phyloP scores from a whole-genome alignment of 2,888 invertebrate species.

The Drosophila mettleri region DNA sequence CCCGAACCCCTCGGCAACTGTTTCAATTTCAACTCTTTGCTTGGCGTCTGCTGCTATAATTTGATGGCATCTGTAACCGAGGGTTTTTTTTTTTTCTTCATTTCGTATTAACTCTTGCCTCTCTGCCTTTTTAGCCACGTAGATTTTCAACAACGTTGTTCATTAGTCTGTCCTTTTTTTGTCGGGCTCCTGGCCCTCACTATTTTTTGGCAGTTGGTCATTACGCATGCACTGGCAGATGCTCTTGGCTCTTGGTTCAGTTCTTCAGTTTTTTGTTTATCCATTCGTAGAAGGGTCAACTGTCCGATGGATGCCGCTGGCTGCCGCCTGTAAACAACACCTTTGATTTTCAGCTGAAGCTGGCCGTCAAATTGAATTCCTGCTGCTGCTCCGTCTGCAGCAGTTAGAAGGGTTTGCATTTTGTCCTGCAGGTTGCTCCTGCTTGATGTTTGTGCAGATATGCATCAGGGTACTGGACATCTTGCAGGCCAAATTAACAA shows the following conservation, averaged over 20 bases:
- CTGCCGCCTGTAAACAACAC: constrained; percentile 75
- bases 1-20: constrained; percentile 73
- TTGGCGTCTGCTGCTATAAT: constrained; percentile 63
- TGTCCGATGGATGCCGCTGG: constrained; percentile 46
- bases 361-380: constrained; percentile 73
- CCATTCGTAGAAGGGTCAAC: constrained; percentile 76
- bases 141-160: constrained; percentile 75
- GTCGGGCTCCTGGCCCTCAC: constrained; percentile 52
- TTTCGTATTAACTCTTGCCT: constrained; percentile 6
- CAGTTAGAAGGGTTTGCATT: constrained; percentile 59
- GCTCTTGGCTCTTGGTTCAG: constrained; percentile 58
- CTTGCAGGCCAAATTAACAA: constrained; percentile 30
- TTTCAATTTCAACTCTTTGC: constrained; percentile 64
- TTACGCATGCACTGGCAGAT: constrained; percentile 82
- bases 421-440: constrained; percentile 47
- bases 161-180: constrained; percentile 67
- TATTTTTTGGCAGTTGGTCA: constrained; percentile 81
- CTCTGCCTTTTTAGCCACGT: constrained; percentile 61
- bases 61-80: constrained; percentile 73
- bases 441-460: constrained; percentile 48
- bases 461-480: constrained; percentile 25
- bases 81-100: constrained; percentile 53
- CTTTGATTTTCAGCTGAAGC: constrained; percentile 74
- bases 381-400: constrained; percentile 30
- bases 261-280: constrained; percentile 37